A percentile compares a stretch with the other conserved stretches of the same genome.
Conservation (phyloP, 2,888 invertebrate genomes). For the Achlya flavicornis region DNA sequence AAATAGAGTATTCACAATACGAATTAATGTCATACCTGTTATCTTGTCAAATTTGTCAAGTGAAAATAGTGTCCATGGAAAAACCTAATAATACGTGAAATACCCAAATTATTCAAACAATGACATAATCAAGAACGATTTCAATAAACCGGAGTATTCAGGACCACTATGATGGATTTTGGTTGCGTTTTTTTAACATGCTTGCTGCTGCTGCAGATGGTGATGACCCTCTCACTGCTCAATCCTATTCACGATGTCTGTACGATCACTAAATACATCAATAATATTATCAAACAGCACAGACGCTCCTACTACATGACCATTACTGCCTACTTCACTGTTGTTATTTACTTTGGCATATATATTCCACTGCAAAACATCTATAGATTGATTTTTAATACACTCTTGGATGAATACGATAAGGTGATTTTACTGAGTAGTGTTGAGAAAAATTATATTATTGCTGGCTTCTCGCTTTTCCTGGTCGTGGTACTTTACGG, state of each 20-base stretch:
- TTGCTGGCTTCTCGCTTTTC: conserved; percentile 72
- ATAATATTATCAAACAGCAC: conserved; percentile 36
- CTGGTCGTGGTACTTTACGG: conserved; percentile 64
- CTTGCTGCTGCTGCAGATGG: conserved; percentile 65
- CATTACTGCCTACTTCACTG: conserved; percentile 48
- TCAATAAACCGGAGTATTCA: neutral
- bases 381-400: conserved; percentile 47
- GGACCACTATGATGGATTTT: conserved; percentile 57
- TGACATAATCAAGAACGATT: neutral
- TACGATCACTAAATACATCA: conserved; percentile 49
- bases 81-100: neutral
- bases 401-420: conserved; percentile 46
- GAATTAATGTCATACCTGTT: conserved; percentile 35
- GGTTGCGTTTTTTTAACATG: conserved; percentile 53
- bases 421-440: conserved; percentile 52
- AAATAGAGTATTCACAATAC: conserved; percentile 46
- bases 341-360: conserved; percentile 66
- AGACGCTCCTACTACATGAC: conserved; percentile 38
- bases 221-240: conserved; percentile 57
- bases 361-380: conserved; percentile 59
- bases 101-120: neutral
- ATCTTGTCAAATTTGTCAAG: conserved; percentile 43
- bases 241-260: conserved; percentile 65
- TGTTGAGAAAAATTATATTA: conserved; percentile 67
- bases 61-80: conserved; percentile 7